Evolutionary conservation across 2,888 invertebrate species (phyloP).

Genomic region (Melanostoma scalare): DNA sequence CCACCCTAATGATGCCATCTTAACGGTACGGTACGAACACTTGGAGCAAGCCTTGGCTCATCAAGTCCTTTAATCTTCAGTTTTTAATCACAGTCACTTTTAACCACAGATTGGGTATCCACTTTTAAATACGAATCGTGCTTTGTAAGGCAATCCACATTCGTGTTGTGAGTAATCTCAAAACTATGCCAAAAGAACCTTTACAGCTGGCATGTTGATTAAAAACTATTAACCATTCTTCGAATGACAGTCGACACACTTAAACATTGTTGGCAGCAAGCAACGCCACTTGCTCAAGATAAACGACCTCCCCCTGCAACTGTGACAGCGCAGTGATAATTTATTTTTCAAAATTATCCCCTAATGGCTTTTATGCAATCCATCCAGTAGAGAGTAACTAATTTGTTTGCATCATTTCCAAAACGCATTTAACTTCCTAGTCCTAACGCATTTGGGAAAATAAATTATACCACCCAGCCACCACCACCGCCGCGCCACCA

Average conservation of each 20-base stretch:
- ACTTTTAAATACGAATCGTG: too few relatives aligned
- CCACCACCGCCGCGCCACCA: constrained; percentile 21
- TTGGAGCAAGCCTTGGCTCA: too few relatives aligned
- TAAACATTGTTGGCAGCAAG: too few relatives aligned
- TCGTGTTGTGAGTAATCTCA: background rate
- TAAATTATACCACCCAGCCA: constrained; percentile 44
- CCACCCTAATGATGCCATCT: too few relatives aligned
- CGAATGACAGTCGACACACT: too few relatives aligned
- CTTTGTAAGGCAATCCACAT: too few relatives aligned
- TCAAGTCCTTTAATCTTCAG: too few relatives aligned
- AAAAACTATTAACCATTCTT: too few relatives aligned
- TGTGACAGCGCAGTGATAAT: background rate
- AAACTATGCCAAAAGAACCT: background rate
- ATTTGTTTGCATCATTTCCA: constrained; percentile 47
- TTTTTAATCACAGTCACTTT: too few relatives aligned
- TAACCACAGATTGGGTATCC: too few relatives aligned
- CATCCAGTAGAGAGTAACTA: constrained; percentile 18
- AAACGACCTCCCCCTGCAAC: background rate
- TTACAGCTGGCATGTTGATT: too few relatives aligned
- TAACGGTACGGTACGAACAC: too few relatives aligned
- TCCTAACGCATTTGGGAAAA: constrained; percentile 50
- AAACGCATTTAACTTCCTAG: constrained; percentile 50
- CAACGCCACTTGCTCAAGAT: background rate
- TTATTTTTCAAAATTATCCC: constrained; percentile 1
- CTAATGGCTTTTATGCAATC: constrained; percentile 27